Percentiles rank a stretch among this genome's conserved stretches.
Conservation (phyloP, 2,113 vertebrate genomes). For the Zingel zingel region DNA sequence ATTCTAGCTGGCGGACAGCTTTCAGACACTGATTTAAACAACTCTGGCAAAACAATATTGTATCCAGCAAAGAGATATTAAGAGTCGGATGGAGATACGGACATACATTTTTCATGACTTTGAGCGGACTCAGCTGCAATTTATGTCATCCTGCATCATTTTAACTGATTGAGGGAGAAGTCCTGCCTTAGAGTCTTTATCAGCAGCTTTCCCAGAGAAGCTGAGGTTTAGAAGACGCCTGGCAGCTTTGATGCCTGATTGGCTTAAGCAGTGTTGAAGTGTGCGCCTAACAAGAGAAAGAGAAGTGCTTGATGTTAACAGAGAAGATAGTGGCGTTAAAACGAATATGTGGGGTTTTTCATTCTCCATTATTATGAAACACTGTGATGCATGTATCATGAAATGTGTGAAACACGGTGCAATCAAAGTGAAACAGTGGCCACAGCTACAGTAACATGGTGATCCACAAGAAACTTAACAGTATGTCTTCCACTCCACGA, state of each 20-base stretch:
- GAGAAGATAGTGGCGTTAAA: not conserved
- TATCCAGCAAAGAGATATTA: not conserved
- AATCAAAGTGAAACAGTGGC: not conserved
- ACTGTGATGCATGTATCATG: not conserved
- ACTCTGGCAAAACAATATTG: conserved; percentile 20
- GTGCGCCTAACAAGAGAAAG: not conserved
- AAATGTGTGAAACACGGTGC: not conserved
- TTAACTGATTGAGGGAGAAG: not conserved
- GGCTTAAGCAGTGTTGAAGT: conserved; percentile 38
- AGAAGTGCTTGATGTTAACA: conserved; percentile 17
- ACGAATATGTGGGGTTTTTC: not conserved
- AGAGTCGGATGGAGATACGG: not conserved
- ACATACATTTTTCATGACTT: conserved; percentile 44
- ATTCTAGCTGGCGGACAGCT: not conserved
- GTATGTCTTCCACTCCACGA: not conserved
- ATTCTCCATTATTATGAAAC: not conserved
- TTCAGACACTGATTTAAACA: conserved; percentile 11
- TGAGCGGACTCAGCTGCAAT: conserved; percentile 29
- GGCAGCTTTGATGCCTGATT: conserved; percentile 51
- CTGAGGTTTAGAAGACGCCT: conserved; percentile 1
- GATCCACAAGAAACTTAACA: not conserved
- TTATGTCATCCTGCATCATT: conserved; percentile 30
- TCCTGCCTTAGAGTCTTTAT: conserved; percentile 35
- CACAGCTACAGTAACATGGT: not conserved
- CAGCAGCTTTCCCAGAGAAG: conserved; percentile 39